These are phyloP conservation scores for Plecotus auritus DNA, from an alignment of 2,113 vertebrate genomes.

Conservation along the genomic window DNA sequence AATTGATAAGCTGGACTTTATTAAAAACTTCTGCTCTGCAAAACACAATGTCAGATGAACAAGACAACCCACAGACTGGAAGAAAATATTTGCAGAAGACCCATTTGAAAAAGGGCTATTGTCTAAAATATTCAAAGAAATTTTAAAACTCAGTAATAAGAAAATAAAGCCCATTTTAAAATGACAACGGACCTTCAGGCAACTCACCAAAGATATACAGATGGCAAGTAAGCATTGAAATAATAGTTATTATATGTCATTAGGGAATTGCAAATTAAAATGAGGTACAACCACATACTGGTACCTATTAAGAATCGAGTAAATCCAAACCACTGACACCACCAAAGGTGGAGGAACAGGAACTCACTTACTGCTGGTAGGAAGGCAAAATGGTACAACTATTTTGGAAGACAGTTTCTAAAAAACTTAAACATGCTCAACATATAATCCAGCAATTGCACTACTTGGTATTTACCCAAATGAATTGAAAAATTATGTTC, in stretches of 20 bases:
- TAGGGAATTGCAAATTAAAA: neutral
- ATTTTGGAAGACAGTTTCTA: neutral
- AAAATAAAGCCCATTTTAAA: neutral
- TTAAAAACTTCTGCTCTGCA: neutral
- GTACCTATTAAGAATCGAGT: neutral
- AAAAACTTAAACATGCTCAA: constrained; percentile 1
- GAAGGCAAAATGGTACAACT: neutral
- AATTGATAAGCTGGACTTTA: neutral
- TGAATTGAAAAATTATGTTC: neutral
- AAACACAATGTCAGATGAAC: neutral
- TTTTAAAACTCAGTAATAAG: neutral
- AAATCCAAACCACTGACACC: neutral
- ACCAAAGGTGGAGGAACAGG: neutral
- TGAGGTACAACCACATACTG: neutral
- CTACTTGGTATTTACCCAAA: neutral
- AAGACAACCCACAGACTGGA: neutral
- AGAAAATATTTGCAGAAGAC: neutral
- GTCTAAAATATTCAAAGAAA: neutral
- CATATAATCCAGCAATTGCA: neutral
- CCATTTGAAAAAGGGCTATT: neutral
- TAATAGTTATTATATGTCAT: neutral
- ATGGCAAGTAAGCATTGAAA: neutral
- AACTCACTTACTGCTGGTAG: neutral
- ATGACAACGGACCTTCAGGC: neutral
- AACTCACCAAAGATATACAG: neutral